A percentile compares a stretch with the other conserved stretches of the same genome.
Conservation (phyloP, 2,113 vertebrate species). For the Emydura subglobosa region DNA sequence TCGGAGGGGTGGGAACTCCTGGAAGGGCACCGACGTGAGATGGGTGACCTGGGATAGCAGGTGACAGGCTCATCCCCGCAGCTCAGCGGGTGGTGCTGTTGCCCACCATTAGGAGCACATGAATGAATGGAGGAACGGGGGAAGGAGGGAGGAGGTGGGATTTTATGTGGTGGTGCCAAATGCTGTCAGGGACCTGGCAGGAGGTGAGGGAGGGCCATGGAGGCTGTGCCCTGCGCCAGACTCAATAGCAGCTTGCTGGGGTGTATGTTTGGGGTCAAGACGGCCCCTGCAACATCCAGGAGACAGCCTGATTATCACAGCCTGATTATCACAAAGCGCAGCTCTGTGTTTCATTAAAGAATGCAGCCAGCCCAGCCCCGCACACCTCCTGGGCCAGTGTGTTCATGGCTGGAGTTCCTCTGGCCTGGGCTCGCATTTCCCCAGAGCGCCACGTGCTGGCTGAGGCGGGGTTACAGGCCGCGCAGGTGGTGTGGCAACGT, state of each 20-base stretch:
- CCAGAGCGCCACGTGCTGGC: not conserved
- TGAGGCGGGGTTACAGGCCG: not conserved
- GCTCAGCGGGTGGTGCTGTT: not conserved
- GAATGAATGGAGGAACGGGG: not conserved
- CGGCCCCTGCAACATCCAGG: not conserved
- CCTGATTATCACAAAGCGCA: not conserved
- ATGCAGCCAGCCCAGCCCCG: not conserved
- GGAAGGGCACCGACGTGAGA: not conserved
- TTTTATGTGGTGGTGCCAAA: not conserved
- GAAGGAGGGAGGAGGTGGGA: not conserved
- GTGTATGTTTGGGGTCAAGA: not conserved
- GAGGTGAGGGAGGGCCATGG: not conserved
- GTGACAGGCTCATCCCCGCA: not conserved
- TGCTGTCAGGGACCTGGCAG: not conserved
- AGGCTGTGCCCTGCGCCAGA: not conserved
- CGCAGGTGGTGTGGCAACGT: not conserved
- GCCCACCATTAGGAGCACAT: not conserved
- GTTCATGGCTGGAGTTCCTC: too few species aligned
- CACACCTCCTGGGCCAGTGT: not conserved
- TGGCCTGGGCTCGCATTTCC: not conserved
- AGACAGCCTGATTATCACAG: not conserved
- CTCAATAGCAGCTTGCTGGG: not conserved
- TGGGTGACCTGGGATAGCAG: not conserved
- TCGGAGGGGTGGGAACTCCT: too few species aligned
- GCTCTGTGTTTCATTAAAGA: not conserved